These are phyloP conservation scores for Meganola albula DNA, from an alignment of 2,888 invertebrate species.

Conservation along the genomic window DNA sequence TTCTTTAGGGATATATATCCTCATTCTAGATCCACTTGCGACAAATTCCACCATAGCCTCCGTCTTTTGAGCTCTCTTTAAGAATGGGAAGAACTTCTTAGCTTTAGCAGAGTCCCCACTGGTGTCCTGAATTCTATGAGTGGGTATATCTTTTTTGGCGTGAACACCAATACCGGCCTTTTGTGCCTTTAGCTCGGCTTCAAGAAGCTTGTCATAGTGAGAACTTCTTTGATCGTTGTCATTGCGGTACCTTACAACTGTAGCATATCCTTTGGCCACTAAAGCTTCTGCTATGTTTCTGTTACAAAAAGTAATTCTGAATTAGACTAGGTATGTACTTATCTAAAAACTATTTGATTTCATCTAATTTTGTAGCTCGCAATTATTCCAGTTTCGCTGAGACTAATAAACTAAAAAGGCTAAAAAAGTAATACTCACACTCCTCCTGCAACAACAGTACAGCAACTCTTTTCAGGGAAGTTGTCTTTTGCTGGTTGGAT, in stretches of 20 bases:
- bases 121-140: constrained; percentile 91
- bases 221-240: constrained; percentile 98
- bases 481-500: constrained; percentile 96
- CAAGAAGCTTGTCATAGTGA: constrained; percentile 93
- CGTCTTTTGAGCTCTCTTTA: constrained; percentile 92
- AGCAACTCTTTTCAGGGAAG: constrained; percentile 96
- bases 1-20: constrained; percentile 94
- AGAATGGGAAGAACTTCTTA: constrained; percentile 94
- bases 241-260: constrained; percentile 94
- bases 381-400: too few relatives aligned
- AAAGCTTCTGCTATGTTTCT: constrained; percentile 96
- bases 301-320: constrained; percentile 13
- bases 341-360: too few relatives aligned
- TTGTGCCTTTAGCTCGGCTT: constrained; percentile 94
- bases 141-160: constrained; percentile 90
- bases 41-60: constrained; percentile 98
- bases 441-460: constrained; percentile 89
- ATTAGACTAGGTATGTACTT: too few relatives aligned
- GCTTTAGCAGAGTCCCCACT: constrained; percentile 88
- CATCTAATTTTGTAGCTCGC: too few relatives aligned
- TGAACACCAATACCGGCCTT: constrained; percentile 89
- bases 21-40: constrained; percentile 95
- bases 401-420: too few relatives aligned
- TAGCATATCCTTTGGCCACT: constrained; percentile 93
- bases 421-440: constrained; percentile 45